A percentile compares a stretch with the other conserved stretches of the same genome.
Conservation (phyloP, 53 echinoderm and acorn worm species). For the Holothuria scabra region DNA sequence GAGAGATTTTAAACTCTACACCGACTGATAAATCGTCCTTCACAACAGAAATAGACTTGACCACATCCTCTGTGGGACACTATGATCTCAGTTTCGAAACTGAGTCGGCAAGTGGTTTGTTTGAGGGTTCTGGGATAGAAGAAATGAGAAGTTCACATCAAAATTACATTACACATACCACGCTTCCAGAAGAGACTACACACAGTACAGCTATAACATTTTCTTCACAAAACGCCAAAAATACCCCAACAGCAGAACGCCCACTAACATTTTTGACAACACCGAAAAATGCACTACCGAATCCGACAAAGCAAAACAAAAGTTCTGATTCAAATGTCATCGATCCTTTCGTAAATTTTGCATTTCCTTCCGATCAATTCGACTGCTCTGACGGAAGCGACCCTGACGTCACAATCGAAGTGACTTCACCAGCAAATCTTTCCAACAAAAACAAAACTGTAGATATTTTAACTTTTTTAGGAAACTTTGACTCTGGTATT, state of each 20-base stretch:
- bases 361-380: neutral
- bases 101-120: neutral
- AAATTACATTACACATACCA: neutral
- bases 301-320: no score
- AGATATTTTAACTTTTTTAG: neutral
- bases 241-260: neutral
- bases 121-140: constrained; percentile 14
- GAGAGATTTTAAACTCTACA: neutral
- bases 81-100: constrained; percentile 3
- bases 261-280: constrained; percentile 1
- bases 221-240: no score
- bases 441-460: neutral
- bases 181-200: neutral
- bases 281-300: no score
- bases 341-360: neutral
- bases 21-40: no score
- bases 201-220: neutral
- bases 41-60: neutral
- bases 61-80: neutral
- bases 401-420: neutral
- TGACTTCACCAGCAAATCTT: neutral
- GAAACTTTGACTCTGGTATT: neutral
- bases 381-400: neutral
- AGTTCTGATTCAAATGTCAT: neutral
- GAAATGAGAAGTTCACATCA: neutral